Evolutionary conservation across 2,888 invertebrate genomes (phyloP).

Genomic region (Tenthredo livida): DNA sequence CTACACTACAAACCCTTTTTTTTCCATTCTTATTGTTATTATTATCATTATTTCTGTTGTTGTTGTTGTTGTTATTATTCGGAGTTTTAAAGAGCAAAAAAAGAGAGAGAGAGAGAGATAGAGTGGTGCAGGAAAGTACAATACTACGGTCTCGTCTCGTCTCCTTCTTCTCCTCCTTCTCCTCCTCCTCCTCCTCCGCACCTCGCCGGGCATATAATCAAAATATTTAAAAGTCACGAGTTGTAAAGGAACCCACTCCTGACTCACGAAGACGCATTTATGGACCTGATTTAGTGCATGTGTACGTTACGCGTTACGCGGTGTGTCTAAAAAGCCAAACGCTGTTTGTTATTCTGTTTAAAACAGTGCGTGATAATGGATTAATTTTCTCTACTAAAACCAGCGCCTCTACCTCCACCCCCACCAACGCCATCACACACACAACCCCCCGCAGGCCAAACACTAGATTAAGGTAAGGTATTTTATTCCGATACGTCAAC

Average conservation of each 20-base stretch:
- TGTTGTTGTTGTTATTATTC: not conserved
- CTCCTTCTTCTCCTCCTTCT: not conserved
- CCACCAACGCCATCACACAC: no score
- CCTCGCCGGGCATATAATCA: conserved; percentile 35
- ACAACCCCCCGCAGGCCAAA: no score
- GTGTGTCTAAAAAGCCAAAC: conserved; percentile 45
- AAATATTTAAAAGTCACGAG: conserved; percentile 52
- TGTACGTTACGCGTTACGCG: conserved; percentile 39
- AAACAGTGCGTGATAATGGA: conserved; percentile 64
- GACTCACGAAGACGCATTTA: conserved; percentile 52
- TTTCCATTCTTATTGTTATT: not conserved
- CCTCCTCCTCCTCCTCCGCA: not conserved
- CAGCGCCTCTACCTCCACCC: not conserved
- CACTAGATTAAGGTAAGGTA: no score
- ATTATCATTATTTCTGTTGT: not conserved
- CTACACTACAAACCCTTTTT: no score
- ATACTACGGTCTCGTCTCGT: not conserved
- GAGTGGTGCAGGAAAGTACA: not conserved
- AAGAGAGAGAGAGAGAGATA: not conserved
- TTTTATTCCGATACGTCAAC: no score
- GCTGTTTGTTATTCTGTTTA: conserved; percentile 58
- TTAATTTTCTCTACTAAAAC: conserved; percentile 63
- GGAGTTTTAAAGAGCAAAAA: not conserved
- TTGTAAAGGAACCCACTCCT: conserved; percentile 9
- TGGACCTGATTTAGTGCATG: conserved; percentile 56